Evolutionary conservation across 1,140 invertebrate species (phyloP).

Genomic region (Aphelenchoides besseyi): DNA sequence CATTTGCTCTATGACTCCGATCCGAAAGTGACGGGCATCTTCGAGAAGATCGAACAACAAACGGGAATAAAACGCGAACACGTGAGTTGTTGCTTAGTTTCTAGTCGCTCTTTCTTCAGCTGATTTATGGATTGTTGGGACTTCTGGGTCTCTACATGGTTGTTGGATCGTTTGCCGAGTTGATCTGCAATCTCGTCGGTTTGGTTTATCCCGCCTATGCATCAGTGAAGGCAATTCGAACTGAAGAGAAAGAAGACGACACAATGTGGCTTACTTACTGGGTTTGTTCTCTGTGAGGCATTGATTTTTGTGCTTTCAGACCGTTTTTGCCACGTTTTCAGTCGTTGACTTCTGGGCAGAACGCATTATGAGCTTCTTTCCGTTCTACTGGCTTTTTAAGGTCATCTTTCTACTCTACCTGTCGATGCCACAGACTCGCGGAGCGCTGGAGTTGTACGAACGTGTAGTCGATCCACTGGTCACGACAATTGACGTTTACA

Average conservation of each 20-base stretch:
- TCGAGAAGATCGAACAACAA: neutral
- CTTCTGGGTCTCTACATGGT: conserved; percentile 74
- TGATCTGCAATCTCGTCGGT: conserved; percentile 88
- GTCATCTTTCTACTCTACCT: conserved; percentile 6
- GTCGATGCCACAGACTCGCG: neutral
- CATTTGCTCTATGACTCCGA: too few relatives aligned
- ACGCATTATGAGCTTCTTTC: neutral
- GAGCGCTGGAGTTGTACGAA: conserved; percentile 2
- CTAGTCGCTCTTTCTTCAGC: conserved; percentile 1
- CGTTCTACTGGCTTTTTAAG: neutral
- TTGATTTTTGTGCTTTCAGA: too few relatives aligned
- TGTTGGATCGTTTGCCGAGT: conserved; percentile 84
- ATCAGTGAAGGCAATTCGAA: conserved; percentile 64
- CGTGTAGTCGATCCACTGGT: neutral
- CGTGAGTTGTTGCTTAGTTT: neutral
- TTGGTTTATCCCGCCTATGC: conserved; percentile 91
- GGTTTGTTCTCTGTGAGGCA: too few relatives aligned
- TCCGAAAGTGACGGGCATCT: too few relatives aligned
- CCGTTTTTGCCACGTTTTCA: neutral
- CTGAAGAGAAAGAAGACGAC: conserved; percentile 13
- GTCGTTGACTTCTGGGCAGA: neutral
- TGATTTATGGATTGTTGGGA: conserved; percentile 37
- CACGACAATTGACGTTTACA: neutral
- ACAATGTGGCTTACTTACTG: neutral
- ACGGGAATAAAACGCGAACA: conserved; percentile 1